These are phyloP conservation scores for Mus musculus DNA, from an alignment of 2,113 vertebrate species.

Conservation along the genomic window DNA sequence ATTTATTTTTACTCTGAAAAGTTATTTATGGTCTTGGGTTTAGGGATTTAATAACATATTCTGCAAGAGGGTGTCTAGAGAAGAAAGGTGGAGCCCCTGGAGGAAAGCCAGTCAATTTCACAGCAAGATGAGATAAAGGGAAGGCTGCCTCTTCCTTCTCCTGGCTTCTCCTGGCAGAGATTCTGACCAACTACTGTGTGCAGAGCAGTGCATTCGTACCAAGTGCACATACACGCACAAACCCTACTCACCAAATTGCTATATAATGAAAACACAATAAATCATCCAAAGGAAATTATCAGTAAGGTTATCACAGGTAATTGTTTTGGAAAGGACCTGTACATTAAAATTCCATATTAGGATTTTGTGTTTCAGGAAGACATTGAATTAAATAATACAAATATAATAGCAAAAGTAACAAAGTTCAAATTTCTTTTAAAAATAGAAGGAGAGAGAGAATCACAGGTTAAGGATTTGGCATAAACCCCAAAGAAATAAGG, in stretches of 20 bases:
- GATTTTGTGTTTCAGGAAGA: not conserved
- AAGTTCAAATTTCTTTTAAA: constrained; percentile 3
- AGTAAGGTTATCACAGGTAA: not conserved
- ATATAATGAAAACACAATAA: not conserved
- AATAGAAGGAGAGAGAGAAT: not conserved
- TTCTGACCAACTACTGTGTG: not conserved
- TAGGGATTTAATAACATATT: constrained; percentile 74
- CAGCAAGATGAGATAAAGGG: not conserved
- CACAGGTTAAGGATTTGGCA: not conserved
- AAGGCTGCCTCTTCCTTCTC: not conserved
- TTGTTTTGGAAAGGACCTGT: not conserved
- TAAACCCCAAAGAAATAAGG: not conserved
- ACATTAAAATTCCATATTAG: not conserved
- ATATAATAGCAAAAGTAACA: not conserved
- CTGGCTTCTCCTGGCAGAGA: not conserved
- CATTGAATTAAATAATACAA: not conserved
- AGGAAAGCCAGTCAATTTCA: constrained; percentile 45
- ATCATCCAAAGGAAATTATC: not conserved
- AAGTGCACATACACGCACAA: not conserved
- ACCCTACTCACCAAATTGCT: not conserved
- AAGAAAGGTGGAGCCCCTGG: constrained; percentile 53
- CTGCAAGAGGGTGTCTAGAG: constrained; percentile 63
- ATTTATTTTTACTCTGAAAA: constrained; percentile 64
- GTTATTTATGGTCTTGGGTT: constrained; percentile 72
- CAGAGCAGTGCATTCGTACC: not conserved